Conservation (phyloP, 2,888 invertebrate species). For the Plebejus melissa region DNA sequence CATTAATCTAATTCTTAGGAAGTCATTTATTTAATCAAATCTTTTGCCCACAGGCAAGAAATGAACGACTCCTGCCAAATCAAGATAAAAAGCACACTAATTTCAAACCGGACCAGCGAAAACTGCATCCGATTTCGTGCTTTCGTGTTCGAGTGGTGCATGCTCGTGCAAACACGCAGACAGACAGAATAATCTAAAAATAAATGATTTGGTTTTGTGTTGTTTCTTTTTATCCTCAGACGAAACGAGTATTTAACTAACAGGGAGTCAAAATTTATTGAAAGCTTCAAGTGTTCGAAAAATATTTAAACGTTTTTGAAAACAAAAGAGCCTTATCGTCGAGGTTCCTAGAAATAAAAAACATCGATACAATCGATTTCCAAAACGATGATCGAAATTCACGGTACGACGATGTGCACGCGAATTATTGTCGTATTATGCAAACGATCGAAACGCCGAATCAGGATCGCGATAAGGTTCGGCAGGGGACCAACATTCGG, state of each 20-base stretch:
- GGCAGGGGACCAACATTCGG: conserved; percentile 40
- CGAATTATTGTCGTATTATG: conserved; percentile 40
- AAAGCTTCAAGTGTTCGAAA: neutral
- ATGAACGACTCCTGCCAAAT: neutral
- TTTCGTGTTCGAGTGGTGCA: conserved; percentile 3
- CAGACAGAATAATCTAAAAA: conserved; percentile 9
- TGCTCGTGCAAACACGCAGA: conserved; percentile 12
- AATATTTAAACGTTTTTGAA: neutral
- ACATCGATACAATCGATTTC: conserved; percentile 21
- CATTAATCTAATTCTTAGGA: neutral
- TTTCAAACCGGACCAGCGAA: conserved; percentile 15
- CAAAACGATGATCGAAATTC: conserved; percentile 25
- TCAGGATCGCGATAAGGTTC: conserved; percentile 41
- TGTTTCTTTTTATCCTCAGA: neutral
- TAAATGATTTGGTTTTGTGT: conserved; percentile 2
- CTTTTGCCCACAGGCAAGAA: neutral
- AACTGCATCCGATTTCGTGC: conserved; percentile 16
- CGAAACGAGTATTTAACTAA: neutral
- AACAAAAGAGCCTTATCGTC: neutral
- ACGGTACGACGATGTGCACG: conserved; percentile 31
- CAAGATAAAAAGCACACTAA: conserved; percentile 12
- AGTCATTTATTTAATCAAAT: conserved; percentile 3
- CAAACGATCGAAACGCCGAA: conserved; percentile 38
- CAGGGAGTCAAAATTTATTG: neutral
- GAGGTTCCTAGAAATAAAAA: conserved; percentile 12